These are phyloP conservation scores for Redunca redunca DNA, from an alignment of 2,113 vertebrate species.

Conservation along the genomic window DNA sequence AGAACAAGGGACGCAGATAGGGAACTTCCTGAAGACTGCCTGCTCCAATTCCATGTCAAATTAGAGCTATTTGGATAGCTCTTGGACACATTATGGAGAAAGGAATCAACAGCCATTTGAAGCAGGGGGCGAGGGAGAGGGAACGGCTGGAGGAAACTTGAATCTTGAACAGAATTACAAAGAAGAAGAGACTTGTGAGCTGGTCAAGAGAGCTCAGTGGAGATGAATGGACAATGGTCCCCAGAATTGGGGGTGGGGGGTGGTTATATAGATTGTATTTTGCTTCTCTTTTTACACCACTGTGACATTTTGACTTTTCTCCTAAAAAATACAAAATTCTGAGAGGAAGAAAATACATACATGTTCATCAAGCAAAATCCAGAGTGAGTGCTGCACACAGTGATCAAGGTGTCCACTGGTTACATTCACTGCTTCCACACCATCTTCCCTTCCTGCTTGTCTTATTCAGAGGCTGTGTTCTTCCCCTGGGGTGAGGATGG, in stretches of 20 bases:
- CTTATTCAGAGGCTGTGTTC: not conserved
- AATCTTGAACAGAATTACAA: not conserved
- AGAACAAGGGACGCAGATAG: not conserved
- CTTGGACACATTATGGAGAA: not conserved
- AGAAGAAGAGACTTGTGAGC: not conserved
- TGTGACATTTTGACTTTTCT: not conserved
- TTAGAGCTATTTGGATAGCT: not conserved
- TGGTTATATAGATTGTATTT: not conserved
- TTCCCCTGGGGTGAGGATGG: not conserved
- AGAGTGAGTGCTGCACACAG: fast-evolving
- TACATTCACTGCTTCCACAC: fast-evolving
- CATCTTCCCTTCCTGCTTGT: fast-evolving
- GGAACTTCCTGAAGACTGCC: not conserved
- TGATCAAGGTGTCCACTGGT: fast-evolving
- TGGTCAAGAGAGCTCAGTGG: not conserved
- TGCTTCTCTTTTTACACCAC: not conserved
- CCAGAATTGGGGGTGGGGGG: not conserved
- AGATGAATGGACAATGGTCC: not conserved
- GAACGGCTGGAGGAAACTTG: not conserved
- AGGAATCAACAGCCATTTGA: not conserved
- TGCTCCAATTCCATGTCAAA: not conserved
- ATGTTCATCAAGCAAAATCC: not conserved
- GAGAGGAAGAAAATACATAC: not conserved
- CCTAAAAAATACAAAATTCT: not conserved
- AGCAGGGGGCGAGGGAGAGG: not conserved